These are phyloP conservation scores for Nothobranchius kuhntae DNA, from an alignment of 2,113 vertebrate genomes.

Conservation along the genomic window DNA sequence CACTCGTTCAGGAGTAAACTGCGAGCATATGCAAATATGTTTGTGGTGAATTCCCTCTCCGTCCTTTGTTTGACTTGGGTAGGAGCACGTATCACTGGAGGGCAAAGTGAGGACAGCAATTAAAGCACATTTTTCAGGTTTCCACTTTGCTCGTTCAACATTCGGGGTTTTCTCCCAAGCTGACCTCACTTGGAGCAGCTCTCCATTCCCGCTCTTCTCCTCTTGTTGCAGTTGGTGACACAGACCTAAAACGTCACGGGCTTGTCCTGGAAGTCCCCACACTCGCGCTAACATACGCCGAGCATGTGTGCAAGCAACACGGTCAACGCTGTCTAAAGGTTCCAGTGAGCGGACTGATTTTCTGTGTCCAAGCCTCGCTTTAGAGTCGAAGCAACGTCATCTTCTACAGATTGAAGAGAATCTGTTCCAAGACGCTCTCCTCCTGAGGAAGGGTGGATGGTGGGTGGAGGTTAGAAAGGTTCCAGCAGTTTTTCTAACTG, in stretches of 20 bases:
- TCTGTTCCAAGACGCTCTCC: conserved; percentile 61
- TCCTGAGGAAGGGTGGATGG: conserved; percentile 44
- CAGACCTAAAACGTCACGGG: conserved; percentile 65
- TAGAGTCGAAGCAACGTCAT: conserved; percentile 44
- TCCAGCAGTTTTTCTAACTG: conserved; percentile 47
- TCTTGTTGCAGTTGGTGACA: conserved; percentile 29
- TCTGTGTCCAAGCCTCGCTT: conserved; percentile 53
- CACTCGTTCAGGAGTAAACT: conserved; percentile 42
- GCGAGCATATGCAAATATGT: conserved; percentile 69
- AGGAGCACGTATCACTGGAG: conserved; percentile 59
- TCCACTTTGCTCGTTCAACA: conserved; percentile 48
- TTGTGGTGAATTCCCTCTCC: conserved; percentile 47
- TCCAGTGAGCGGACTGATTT: conserved; percentile 15
- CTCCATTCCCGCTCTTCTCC: conserved; percentile 38
- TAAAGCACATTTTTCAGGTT: conserved; percentile 64
- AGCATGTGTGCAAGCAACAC: conserved; percentile 19
- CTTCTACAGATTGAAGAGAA: conserved; percentile 45
- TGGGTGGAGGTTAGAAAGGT: conserved; percentile 62
- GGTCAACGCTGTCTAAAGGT: conserved; percentile 23
- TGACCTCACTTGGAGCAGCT: conserved; percentile 63
- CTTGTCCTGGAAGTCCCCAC: conserved; percentile 66
- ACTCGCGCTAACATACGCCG: conserved; percentile 49
- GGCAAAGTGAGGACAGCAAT: conserved; percentile 67
- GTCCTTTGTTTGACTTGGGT: conserved; percentile 63
- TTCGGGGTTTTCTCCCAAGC: conserved; percentile 50